A percentile compares a stretch with the other conserved stretches of the same genome.
phyloP scores from a whole-genome alignment of 30 jellyfish, hydroid and myxozoan genomes.

The Pseudorhiza aurosa region DNA sequence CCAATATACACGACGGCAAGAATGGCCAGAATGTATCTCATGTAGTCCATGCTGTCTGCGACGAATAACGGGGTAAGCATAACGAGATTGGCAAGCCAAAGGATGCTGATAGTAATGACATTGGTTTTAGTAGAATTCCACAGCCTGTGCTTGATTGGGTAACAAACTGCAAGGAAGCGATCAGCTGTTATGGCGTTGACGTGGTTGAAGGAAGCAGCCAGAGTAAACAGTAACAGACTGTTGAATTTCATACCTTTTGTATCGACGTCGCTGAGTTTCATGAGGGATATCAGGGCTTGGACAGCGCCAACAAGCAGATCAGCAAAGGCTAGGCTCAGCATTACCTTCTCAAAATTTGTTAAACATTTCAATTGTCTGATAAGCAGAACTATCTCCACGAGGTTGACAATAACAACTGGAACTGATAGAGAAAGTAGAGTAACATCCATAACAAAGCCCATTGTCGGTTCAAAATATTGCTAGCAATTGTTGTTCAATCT shows the following conservation, averaged over 20 bases:
- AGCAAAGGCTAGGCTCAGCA: slow-evolving; percentile 10
- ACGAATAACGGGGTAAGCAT: background rate
- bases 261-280: background rate
- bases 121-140: background rate
- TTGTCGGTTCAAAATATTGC: too few relatives aligned
- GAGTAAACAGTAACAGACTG: background rate
- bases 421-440: background rate
- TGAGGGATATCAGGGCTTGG: background rate
- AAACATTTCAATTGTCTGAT: background rate
- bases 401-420: background rate
- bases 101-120: background rate
- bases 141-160: background rate
- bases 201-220: background rate
- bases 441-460: too few relatives aligned
- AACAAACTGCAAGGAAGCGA: background rate
- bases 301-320: slow-evolving; percentile 10
- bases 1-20: background rate
- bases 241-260: background rate
- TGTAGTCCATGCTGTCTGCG: background rate
- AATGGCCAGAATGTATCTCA: background rate
- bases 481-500: too few relatives aligned
- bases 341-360: background rate
- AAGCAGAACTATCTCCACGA: background rate
- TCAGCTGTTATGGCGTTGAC: background rate
- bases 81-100: background rate